Evolutionary conservation across 2,113 vertebrate genomes (phyloP), one percentile per base, ranked within the genome.

Genomic region (Erpornis zantholeuca): DNA sequence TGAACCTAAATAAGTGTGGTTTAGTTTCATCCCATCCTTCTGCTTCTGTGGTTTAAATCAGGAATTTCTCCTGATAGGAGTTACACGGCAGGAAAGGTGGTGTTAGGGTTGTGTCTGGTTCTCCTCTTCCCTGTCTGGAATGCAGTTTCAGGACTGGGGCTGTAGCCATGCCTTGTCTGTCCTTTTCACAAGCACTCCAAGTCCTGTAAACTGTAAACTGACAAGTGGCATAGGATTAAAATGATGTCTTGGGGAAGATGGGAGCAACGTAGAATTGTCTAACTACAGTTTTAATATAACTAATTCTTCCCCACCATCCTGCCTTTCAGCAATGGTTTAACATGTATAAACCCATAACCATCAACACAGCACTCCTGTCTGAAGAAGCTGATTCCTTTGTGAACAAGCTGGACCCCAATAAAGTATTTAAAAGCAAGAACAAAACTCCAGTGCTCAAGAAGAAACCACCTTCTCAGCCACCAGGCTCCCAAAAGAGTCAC

Each of bases 401-500:
- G 82, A 99, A 99, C 97, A 99, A 99, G 90, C 97, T 99, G 97
- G 99, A 99, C 96, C 99, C 99, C 22, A 98, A 94, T 88, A 99
- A 97, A 94, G 98, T 99, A 4, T 99, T 99, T 95, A 98, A 97
- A 96, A 98, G 98, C 94, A 99, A 99, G 98, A 98, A 97, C 90
- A 99, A 99, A 95, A 97, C 93, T 12, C 97, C 98, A 7, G 83
- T 98, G 56, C 97, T 98, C 7, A 99, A 99, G 96, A 99, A 99
- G 97, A 99, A 99, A 95, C 90, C 86, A 40, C 84, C 95, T 2
- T 60, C 96, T 40, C 99, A 98, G 87, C 92, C 97, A 76, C n/a
- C 92, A 54, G 47, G 85, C 6, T 45, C 93, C 50, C 98, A 97
- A 82, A 97, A 98, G 86, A 98, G 90, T 28, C 95, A 96, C 13